phyloP scores from a whole-genome alignment of 2,113 vertebrate species.

The Excalfactoria chinensis region DNA sequence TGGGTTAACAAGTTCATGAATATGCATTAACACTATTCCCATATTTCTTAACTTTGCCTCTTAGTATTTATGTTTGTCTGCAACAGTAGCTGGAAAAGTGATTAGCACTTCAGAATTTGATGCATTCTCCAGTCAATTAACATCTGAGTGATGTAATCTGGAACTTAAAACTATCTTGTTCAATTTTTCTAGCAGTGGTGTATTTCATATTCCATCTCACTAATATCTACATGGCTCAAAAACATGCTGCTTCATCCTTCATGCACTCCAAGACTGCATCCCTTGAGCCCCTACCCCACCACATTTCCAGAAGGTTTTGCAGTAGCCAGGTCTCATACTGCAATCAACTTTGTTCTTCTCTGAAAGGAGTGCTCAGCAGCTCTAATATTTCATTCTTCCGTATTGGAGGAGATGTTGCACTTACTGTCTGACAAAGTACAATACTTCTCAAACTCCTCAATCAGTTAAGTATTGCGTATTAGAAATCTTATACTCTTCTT shows the following conservation, averaged over 20 bases:
- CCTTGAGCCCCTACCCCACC: not conserved
- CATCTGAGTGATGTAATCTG: not conserved
- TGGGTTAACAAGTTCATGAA: constrained; percentile 51
- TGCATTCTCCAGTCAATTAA: constrained; percentile 27
- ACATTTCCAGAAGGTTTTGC: not conserved
- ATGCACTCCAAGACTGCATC: not conserved
- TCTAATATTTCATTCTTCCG: constrained; percentile 40
- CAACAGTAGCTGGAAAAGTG: not conserved
- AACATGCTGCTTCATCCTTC: not conserved
- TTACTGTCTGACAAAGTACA: constrained; percentile 54
- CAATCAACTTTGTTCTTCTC: not conserved
- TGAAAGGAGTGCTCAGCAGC: constrained; percentile 4
- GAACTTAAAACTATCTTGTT: not conserved
- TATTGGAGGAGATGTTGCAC: constrained; percentile 21
- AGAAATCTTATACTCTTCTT: constrained; percentile 21
- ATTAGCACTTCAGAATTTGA: not conserved
- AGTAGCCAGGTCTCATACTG: not conserved
- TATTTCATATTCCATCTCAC: not conserved
- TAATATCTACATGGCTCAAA: not conserved
- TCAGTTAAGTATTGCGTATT: constrained; percentile 52
- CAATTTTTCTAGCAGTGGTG: not conserved
- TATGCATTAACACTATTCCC: constrained; percentile 28
- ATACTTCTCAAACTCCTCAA: constrained; percentile 64
- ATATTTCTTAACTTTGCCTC: not conserved
- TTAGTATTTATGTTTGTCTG: not conserved